Conservation (phyloP, 92 coral and sea anemone genomes). For the Plumapathes pennacea region DNA sequence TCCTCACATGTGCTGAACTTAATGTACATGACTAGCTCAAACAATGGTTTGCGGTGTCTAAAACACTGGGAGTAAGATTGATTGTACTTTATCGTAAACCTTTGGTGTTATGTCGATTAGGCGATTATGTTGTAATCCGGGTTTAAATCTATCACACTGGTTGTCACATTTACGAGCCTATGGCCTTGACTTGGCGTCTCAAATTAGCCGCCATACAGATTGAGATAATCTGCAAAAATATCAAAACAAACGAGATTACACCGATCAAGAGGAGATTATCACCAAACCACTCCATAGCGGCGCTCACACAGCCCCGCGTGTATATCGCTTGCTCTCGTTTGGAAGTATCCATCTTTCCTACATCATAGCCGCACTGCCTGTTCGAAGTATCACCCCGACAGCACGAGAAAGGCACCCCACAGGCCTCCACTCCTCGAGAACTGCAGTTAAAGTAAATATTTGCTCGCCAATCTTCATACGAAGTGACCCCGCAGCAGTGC, state of each 20-base stretch:
- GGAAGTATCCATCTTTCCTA: conserved; percentile 12
- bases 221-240: conserved; percentile 47
- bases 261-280: conserved; percentile 52
- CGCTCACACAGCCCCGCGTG: conserved; percentile 50
- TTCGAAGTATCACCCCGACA: conserved; percentile 49
- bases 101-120: too few species aligned
- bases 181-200: conserved; percentile 47
- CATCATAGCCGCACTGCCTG: conserved; percentile 67
- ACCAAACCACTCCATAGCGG: conserved; percentile 41
- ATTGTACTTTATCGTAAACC: too few species aligned
- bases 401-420: conserved; percentile 74
- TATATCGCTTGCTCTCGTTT: conserved; percentile 28
- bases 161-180: too few species aligned
- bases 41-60: too few species aligned
- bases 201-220: conserved; percentile 47
- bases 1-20: too few species aligned
- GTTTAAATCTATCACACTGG: too few species aligned
- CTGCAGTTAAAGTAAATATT: conserved; percentile 63
- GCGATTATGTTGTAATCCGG: too few species aligned
- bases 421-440: conserved; percentile 41
- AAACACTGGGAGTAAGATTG: too few species aligned
- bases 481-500: conserved; percentile 54
- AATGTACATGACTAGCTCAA: too few species aligned
- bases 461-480: conserved; percentile 54
- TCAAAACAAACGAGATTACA: conserved; percentile 17